A percentile compares a stretch with the other conserved stretches of the same genome.
Evolutionary conservation across 2,113 vertebrate genomes (phyloP).

Genomic region (Petrocephalus zakoni): DNA sequence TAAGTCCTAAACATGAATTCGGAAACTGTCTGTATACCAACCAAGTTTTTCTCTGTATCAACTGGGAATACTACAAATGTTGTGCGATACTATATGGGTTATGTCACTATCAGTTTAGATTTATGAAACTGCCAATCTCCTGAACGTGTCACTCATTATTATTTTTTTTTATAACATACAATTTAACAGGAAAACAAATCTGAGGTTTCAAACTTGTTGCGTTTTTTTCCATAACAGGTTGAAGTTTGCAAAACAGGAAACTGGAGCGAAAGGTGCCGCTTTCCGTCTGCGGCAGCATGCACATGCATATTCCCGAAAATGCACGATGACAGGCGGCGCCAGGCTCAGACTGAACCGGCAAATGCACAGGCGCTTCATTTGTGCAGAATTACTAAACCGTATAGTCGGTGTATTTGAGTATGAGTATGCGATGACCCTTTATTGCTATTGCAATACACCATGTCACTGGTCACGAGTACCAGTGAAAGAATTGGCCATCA

Average conservation of each 20-base stretch:
- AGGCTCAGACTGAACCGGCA: neutral
- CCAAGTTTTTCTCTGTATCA: neutral
- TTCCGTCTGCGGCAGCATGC: neutral
- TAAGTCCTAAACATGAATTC: neutral
- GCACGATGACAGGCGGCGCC: neutral
- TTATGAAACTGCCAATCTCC: neutral
- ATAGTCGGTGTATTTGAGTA: neutral
- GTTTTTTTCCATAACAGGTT: neutral
- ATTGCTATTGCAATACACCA: too few species aligned
- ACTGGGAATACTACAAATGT: neutral
- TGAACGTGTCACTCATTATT: neutral
- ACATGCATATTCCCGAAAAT: neutral
- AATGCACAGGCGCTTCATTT: neutral
- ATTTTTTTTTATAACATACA: neutral
- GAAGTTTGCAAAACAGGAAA: neutral
- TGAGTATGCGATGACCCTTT: too few species aligned
- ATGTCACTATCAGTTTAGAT: neutral
- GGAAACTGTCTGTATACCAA: neutral
- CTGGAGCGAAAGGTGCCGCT: neutral
- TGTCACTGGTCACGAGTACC: too few species aligned
- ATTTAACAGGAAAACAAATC: neutral
- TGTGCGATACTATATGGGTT: neutral
- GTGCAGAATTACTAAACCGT: neutral
- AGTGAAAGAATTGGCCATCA: too few species aligned
- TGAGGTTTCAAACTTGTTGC: neutral